phyloP scores from a whole-genome alignment of 2,797 vertebrate genomes.

The Poecilia wingei region DNA sequence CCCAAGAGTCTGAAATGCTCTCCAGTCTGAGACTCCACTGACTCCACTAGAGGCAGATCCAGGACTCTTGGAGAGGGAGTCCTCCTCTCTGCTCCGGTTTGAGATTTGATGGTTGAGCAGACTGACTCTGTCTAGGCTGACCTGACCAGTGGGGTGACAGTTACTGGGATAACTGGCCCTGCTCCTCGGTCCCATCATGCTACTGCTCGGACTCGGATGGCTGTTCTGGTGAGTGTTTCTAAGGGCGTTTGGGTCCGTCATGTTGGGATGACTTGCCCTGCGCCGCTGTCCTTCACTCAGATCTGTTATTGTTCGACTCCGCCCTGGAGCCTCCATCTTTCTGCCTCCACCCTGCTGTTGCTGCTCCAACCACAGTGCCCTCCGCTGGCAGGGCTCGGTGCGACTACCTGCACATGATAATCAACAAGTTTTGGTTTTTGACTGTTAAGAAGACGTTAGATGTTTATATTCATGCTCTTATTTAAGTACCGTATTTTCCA shows the following conservation, averaged over 20 bases:
- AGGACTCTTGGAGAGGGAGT: conserved; percentile 61
- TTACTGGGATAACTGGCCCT: conserved; percentile 71
- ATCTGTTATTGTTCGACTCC: conserved; percentile 70
- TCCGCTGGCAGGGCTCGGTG: conserved; percentile 77
- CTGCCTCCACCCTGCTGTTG: conserved; percentile 56
- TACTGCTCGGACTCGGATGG: conserved; percentile 16
- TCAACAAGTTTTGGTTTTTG: background rate
- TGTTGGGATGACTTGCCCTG: conserved; percentile 75
- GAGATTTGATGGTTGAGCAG: conserved; percentile 40
- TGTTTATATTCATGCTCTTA: too few relatives aligned
- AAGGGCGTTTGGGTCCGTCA: conserved; percentile 19
- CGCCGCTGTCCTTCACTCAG: conserved; percentile 62
- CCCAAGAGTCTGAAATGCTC: conserved; percentile 63
- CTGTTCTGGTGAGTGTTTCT: conserved; percentile 16
- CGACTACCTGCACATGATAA: conserved; percentile 60
- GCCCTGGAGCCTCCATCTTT: conserved; percentile 52
- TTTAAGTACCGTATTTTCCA: too few relatives aligned
- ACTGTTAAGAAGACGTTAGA: too few relatives aligned
- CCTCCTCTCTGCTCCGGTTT: conserved; percentile 56
- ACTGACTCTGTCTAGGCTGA: conserved; percentile 48
- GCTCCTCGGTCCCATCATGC: conserved; percentile 47
- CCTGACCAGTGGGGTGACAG: conserved; percentile 40
- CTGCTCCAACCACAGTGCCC: conserved; percentile 73
- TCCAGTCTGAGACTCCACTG: conserved; percentile 59
- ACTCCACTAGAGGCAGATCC: conserved; percentile 56